phyloP scores from a whole-genome alignment of 2,797 vertebrate genomes.

The Coluber constrictor region DNA sequence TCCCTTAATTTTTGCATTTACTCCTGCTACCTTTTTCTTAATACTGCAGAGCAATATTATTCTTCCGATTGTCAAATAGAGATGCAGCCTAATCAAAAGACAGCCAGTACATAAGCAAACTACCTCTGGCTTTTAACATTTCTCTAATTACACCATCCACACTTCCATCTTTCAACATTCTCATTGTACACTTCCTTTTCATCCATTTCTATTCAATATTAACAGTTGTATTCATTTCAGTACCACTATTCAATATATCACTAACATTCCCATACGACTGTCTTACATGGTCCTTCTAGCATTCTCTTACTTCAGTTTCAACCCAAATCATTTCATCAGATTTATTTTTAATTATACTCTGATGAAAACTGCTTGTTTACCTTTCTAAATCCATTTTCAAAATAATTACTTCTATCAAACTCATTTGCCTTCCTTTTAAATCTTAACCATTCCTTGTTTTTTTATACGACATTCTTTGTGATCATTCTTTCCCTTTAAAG shows the following conservation, averaged over 20 bases:
- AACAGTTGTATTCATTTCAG: not conserved
- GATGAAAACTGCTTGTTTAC: not conserved
- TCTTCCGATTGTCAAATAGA: not conserved
- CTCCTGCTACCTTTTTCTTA: not conserved
- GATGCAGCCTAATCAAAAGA: not conserved
- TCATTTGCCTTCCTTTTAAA: not conserved
- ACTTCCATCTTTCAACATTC: not conserved
- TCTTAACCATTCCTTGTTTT: not conserved
- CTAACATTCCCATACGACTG: not conserved
- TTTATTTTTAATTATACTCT: not conserved
- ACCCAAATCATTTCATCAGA: not conserved
- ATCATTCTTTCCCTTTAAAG: not conserved
- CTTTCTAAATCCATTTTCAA: not conserved
- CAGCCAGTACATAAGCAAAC: not conserved
- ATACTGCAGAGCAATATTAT: not conserved
- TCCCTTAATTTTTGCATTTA: not conserved
- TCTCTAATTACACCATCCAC: not conserved
- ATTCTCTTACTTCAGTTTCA: not conserved
- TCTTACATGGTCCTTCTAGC: not conserved
- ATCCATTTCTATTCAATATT: not conserved
- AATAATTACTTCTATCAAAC: not conserved
- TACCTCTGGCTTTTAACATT: not conserved
- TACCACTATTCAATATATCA: not conserved
- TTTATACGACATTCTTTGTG: not conserved
- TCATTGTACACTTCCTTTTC: not conserved